Evolutionary conservation across 2,797 vertebrate genomes (phyloP), one percentile per base, ranked within the genome.

Genomic region (Linurgus olivaceus): DNA sequence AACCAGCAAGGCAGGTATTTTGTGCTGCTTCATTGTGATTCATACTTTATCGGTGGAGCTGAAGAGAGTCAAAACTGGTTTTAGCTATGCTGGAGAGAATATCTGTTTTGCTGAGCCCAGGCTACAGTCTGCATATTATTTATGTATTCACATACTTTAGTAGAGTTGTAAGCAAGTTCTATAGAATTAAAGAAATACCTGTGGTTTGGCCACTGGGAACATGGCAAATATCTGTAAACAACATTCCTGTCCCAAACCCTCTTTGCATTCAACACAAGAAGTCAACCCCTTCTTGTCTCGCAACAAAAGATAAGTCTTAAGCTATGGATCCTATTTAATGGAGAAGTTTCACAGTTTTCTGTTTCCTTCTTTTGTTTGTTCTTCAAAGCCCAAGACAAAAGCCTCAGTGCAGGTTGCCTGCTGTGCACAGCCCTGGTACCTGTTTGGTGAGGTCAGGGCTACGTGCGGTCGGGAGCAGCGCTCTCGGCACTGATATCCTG

Each of bases 401-500:
- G 80, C 51, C 33, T 85, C 58, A 45, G 65, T 61, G 35, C 33
- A 28, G 40, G 67, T 2, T 81, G 35, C 85, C 52, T 59, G 58
- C 66, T 77, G 66, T 86, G 82, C 58, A 75, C 1, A 0, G 50
- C 55, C 40, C 24, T 0, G 0, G 45, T 78, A 90, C 74, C 72
- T 86, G 50, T 71, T n/a, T 63, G 67, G 76, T 87, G 75, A 84
- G 62, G 71, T 65, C 83, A 61, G 68, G 51, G 28, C 77, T 88
- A 44, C 3, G 2, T 83, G 86, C 0, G 0, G 25, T 23, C 0
- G 3, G 0, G 73, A 95, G 65, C 66, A 38, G 48, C 0, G 0
- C 45, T n/a, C 59, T 12, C 38, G 51, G 38, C 33, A 38, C 52
- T 63, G 91, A 57, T 19, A 14, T 42, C 47, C 28, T 17, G 11